phyloP scores from a whole-genome alignment of 2,797 vertebrate species.

The Diceros bicornis region DNA sequence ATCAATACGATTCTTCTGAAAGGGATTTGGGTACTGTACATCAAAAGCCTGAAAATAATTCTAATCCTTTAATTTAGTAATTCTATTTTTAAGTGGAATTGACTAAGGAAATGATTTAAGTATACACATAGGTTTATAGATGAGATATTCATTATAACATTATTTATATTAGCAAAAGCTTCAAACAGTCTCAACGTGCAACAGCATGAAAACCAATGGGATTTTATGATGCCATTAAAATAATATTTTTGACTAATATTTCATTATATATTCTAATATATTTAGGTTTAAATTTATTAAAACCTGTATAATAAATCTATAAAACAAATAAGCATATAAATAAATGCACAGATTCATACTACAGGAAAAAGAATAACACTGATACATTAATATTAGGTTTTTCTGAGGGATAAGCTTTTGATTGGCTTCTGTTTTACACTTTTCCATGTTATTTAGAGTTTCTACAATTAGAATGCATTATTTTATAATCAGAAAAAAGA shows the following conservation, averaged over 20 bases:
- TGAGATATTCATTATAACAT: not conserved
- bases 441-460: not conserved
- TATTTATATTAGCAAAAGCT: not conserved
- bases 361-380: not conserved
- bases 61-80: not conserved
- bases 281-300: slow-evolving; percentile 25
- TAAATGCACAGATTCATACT: not conserved
- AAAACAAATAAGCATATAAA: not conserved
- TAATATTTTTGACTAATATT: slow-evolving; percentile 27
- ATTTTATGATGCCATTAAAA: not conserved
- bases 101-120: not conserved
- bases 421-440: not conserved
- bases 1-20: not conserved
- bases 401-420: not conserved
- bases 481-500: slow-evolving; percentile 17
- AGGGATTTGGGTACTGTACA: not conserved
- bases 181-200: not conserved
- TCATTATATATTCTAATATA: not conserved
- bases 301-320: not conserved
- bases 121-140: not conserved
- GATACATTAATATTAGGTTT: not conserved
- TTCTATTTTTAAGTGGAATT: slow-evolving; percentile 32
- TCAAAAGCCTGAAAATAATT: not conserved
- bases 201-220: not conserved
- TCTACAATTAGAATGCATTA: not conserved